Evolutionary conservation across 2,888 invertebrate genomes (phyloP).

Genomic region (Zhuqinia jingwanae): DNA sequence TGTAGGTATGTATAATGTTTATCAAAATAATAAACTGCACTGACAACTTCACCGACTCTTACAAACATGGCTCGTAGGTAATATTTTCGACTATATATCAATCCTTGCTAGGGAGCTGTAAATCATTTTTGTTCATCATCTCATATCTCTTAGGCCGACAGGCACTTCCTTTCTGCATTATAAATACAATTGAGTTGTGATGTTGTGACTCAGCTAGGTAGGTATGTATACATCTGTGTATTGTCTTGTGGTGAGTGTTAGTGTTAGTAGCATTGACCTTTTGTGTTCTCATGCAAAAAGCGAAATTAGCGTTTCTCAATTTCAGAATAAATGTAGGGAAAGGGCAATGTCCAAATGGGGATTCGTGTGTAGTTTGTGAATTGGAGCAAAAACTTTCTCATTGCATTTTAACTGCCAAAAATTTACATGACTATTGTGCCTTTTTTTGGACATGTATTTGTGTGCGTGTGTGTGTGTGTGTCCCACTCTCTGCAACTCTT

Average conservation of each 20-base stretch:
- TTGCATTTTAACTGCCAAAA: constrained; percentile 10
- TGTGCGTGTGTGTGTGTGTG: background rate
- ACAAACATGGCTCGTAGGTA: constrained; percentile 5
- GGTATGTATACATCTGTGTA: no score
- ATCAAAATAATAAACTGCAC: constrained; percentile 6
- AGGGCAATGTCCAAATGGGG: background rate
- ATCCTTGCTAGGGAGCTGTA: constrained; percentile 4
- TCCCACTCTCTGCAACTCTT: background rate
- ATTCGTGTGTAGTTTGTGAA: background rate
- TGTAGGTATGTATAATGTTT: no score
- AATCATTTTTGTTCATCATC: constrained; percentile 4
- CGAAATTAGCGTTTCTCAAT: constrained; percentile 11
- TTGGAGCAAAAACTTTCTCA: constrained; percentile 2
- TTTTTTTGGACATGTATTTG: background rate
- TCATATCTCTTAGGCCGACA: no score
- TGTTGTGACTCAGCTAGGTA: no score
- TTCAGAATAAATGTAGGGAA: constrained; percentile 2
- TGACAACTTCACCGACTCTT: background rate
- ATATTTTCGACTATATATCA: background rate
- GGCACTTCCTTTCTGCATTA: background rate
- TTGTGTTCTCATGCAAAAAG: no score
- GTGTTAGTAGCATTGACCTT: no score
- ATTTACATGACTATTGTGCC: background rate
- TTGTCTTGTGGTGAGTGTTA: no score
- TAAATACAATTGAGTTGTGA: constrained; percentile 21